A percentile compares a stretch with the other conserved stretches of the same genome.
Conservation (phyloP, 2,113 vertebrate genomes). For the Tyrannus savana region DNA sequence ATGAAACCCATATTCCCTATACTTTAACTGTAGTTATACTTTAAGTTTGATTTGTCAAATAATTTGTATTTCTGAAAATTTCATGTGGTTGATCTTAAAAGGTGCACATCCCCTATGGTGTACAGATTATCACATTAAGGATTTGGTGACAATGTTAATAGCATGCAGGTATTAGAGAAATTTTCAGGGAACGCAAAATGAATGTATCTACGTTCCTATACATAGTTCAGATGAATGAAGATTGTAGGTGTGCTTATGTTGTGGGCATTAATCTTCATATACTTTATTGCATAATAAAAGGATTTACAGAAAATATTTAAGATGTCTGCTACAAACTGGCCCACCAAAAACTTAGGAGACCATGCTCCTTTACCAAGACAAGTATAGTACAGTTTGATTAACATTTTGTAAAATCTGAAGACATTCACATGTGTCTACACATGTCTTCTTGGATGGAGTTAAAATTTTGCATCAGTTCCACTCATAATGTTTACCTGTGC, state of each 20-base stretch:
- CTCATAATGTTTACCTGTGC: background rate
- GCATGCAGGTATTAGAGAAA: background rate
- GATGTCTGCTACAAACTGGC: background rate
- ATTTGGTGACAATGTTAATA: background rate
- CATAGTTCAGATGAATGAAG: background rate
- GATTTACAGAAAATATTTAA: background rate
- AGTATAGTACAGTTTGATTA: background rate
- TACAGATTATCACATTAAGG: background rate
- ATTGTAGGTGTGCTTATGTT: background rate
- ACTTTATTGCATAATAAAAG: background rate
- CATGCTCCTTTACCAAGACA: background rate
- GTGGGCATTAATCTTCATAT: background rate
- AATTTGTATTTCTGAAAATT: background rate
- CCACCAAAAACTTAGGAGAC: background rate
- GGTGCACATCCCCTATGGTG: background rate
- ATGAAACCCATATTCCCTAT: background rate
- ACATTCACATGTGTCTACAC: background rate
- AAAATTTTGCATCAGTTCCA: background rate
- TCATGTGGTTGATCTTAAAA: background rate
- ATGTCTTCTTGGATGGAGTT: background rate
- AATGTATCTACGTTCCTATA: background rate
- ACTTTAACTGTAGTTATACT: background rate
- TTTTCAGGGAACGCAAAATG: background rate
- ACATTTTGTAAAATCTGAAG: background rate
- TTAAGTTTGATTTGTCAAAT: background rate